These are phyloP conservation scores for Sweltsa coloradensis DNA, from an alignment of 1,140 invertebrate genomes.

Conservation along the genomic window DNA sequence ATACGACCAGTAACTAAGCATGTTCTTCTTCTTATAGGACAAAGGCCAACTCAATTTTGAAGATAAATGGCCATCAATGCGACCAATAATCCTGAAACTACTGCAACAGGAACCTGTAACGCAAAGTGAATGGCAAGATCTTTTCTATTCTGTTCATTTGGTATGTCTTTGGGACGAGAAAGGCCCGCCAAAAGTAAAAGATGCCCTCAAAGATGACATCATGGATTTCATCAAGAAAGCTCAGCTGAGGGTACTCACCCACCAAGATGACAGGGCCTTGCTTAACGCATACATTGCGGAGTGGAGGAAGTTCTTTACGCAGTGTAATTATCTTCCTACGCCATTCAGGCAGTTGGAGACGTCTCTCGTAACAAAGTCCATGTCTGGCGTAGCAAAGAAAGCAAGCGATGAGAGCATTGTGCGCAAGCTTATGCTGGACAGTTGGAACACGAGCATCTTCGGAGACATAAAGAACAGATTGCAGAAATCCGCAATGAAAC, in stretches of 20 bases:
- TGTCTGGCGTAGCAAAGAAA: constrained; percentile 51
- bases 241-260: constrained; percentile 75
- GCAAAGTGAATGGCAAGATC: constrained; percentile 92
- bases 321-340: constrained; percentile 91
- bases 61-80: constrained; percentile 91
- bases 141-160: constrained; percentile 90
- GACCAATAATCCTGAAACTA: constrained; percentile 83
- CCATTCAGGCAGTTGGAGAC: constrained; percentile 89
- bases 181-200: constrained; percentile 74
- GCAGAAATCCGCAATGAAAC: constrained; percentile 94
- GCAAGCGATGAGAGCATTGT: constrained; percentile 80
- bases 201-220: constrained; percentile 84
- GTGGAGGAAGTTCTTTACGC: constrained; percentile 96
- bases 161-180: constrained; percentile 96
- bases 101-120: constrained; percentile 86
- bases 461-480: constrained; percentile 86
- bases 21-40: constrained; percentile 33
- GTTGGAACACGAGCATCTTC: constrained; percentile 97
- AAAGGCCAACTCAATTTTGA: constrained; percentile 68
- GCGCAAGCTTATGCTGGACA: constrained; percentile 89
- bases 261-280: constrained; percentile 87
- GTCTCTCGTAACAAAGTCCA: constrained; percentile 51
- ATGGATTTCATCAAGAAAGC: constrained; percentile 90
- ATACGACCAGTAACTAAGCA: no score
- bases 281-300: constrained; percentile 92